Evolutionary conservation across 2,888 invertebrate genomes (phyloP), one percentile per base, ranked within the genome.

Genomic region (Leptopterna dolabrata): DNA sequence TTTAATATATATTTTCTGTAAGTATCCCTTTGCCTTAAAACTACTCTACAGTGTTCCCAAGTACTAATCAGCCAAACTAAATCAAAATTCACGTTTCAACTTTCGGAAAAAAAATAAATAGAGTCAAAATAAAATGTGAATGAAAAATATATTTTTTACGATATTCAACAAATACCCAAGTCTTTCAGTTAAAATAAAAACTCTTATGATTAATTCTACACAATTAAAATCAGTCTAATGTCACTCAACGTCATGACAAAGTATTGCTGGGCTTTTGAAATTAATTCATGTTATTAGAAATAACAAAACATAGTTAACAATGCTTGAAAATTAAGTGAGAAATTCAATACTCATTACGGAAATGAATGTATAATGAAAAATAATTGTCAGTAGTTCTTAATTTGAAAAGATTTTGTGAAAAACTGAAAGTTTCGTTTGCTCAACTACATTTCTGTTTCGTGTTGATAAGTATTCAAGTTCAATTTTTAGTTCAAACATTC

Each of bases 171-270:
- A 47, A 73, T 73, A 30, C 24, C 19, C 70, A 82, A 82, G 63
- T 81, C 81, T 81, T 51, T 16, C 29, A 51, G 36, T n/a, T 30
- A 70, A 63, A 63, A 43, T 43, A 41, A 82, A 29, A 29, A 30
- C n/a, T 29, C n/a, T 70, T 70, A 70, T 41, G 36, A 43, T 19
- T n/a, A 76, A 41, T 14, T 14, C 81, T 82, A 82, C 29, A 51
- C 16, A 81, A 81, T 51, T 70, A 70, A 82, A 82, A 82, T 82
- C 82, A 82, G 82, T 82, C 82, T 82, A 82, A 82, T 82, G 30
- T 82, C 82, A 82, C 82, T 29, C 43, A 43, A 43, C 36, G 82
- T 82, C 30, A 82, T 55, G 55, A 81, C 82, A 30, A 70, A 45
- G 70, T 82, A 82, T 82, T 82, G 82, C 70, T 82, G 43, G 76